Percentiles rank a stretch among this genome's conserved stretches.
These are phyloP conservation scores for Sterrhoptilus dennistouni DNA, from an alignment of 2,113 vertebrate genomes.

Conservation along the genomic window DNA sequence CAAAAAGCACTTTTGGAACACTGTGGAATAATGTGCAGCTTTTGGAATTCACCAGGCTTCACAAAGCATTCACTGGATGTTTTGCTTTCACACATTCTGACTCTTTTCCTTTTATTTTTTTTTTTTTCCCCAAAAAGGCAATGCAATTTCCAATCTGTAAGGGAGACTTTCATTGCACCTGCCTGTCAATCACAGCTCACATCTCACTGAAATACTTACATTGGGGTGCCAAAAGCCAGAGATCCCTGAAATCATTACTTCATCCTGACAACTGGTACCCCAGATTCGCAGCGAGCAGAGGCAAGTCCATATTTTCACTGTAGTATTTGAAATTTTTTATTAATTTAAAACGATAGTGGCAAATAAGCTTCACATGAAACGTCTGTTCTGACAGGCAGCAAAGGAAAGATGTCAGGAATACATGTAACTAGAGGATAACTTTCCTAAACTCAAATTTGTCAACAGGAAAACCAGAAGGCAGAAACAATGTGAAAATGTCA, in stretches of 20 bases:
- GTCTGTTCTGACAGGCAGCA: background rate
- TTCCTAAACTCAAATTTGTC: background rate
- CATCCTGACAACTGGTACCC: background rate
- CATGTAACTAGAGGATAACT: background rate
- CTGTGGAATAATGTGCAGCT: background rate
- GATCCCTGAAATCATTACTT: background rate
- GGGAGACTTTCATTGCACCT: background rate
- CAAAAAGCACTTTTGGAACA: background rate
- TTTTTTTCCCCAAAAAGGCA: background rate
- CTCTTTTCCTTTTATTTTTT: background rate
- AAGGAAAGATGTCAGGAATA: background rate
- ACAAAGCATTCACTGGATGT: background rate
- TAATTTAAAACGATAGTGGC: background rate
- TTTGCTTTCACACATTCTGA: background rate
- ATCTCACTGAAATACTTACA: background rate
- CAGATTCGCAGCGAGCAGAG: background rate
- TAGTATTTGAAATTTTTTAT: background rate
- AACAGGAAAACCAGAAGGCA: constrained; percentile 18
- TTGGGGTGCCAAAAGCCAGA: background rate
- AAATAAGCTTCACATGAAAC: background rate
- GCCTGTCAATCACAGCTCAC: background rate
- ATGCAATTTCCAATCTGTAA: background rate
- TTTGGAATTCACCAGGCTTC: background rate
- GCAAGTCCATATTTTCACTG: background rate
- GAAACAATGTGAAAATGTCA: constrained; percentile 34